Evolutionary conservation across 23 tunicate genomes (phyloP), one percentile per base, ranked within the genome.

Genomic region (Aplidium turbinatum): DNA sequence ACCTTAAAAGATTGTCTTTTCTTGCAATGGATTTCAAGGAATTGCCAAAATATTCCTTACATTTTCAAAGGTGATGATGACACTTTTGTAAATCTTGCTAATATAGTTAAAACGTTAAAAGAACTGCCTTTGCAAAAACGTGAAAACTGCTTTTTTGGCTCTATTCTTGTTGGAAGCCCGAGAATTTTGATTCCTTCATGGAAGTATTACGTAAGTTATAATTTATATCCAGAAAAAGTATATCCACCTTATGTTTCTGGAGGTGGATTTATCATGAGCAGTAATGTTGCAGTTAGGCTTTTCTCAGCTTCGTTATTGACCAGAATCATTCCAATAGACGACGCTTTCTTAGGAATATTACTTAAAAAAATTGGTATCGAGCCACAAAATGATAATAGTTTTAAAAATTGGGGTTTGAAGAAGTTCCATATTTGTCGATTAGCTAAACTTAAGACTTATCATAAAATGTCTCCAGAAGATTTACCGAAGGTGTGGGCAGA

Each of bases 181-280:
- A 63, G 97, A 33, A 90, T 90, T 21, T 34, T 77, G 2, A 71
- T 70, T 50, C 97, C 97, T 9, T 52, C 68, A n/a, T 83, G 85
- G 80, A 90, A 90, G 51, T 90, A 90, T 67, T 90, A 83, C 40
- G 97, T 90, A 38, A 70, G 85, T 56, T 63, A 78, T 1, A 82
- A 82, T 33, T 35, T 90, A 5, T 90, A 65, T 64, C 84, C 97
- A 20, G 85, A 72, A 20, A 90, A 90, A 53, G 11, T 54, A 26
- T 90, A 90, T 72, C 97, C 97, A 7, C 90, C 97, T 42, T 90
- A 90, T 48, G 89, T 90, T 25, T 90, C 97, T 4, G 97, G 97
- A 0, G 97, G 97, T 23, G 97, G 97, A 36, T 78, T 82, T 83
- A 13, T 83, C n/a, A 70, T 90, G 84, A 83, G 97, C 40, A 76